Evolutionary conservation across 1,140 invertebrate genomes (phyloP).

Genomic region (Drosophila ironensis): DNA sequence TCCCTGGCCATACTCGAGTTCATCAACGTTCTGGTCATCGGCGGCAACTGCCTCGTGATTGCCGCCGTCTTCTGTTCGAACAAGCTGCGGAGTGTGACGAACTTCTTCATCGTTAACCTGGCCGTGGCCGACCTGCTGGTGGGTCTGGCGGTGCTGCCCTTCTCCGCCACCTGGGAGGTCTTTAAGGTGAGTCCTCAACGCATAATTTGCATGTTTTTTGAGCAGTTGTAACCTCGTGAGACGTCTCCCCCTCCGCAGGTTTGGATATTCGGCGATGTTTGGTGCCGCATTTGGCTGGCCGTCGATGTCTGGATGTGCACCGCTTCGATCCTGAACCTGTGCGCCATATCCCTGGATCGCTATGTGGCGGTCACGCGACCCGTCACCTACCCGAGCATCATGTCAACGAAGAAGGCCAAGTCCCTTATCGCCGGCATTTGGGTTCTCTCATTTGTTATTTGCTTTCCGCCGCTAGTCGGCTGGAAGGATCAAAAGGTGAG

Average conservation of each 20-base stretch:
- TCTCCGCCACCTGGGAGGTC: slow-evolving; percentile 94
- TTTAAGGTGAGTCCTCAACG: slow-evolving; percentile 86
- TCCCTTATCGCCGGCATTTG: slow-evolving; percentile 94
- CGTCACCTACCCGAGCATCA: slow-evolving; percentile 95
- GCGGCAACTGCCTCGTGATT: slow-evolving; percentile 95
- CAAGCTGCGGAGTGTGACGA: slow-evolving; percentile 95
- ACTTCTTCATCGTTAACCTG: slow-evolving; percentile 96
- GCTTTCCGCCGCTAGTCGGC: slow-evolving; percentile 97
- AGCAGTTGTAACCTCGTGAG: neutral
- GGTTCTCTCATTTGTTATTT: slow-evolving; percentile 97
- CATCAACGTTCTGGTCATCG: slow-evolving; percentile 93
- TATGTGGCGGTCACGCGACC: slow-evolving; percentile 97
- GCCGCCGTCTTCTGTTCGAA: slow-evolving; percentile 93
- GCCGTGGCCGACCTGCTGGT: slow-evolving; percentile 96
- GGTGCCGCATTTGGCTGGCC: slow-evolving; percentile 96
- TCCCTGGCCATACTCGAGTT: slow-evolving; percentile 90
- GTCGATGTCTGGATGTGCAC: slow-evolving; percentile 98
- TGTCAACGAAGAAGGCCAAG: slow-evolving; percentile 94
- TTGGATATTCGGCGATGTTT: slow-evolving; percentile 95
- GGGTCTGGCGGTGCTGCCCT: slow-evolving; percentile 94
- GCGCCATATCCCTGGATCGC: slow-evolving; percentile 94
- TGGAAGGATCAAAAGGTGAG: slow-evolving; percentile 92
- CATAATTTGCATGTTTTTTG: neutral
- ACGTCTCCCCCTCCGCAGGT: slow-evolving; percentile 83
- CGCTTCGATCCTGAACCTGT: slow-evolving; percentile 96